These are phyloP conservation scores for Solenopsis fugax DNA, from an alignment of 1,140 invertebrate genomes.

Conservation along the genomic window DNA sequence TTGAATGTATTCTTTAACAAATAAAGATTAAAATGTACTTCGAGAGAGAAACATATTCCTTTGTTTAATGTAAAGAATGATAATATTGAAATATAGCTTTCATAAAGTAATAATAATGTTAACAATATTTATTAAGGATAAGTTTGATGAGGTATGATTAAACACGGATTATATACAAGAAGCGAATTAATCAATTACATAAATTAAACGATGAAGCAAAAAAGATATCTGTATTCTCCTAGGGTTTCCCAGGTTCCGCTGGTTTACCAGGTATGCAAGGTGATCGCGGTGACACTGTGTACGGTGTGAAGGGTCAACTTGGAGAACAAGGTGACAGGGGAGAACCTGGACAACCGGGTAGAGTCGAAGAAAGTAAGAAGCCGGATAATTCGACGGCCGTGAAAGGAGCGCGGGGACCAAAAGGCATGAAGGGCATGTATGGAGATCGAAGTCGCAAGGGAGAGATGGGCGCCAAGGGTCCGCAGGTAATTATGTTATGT, in stretches of 20 bases:
- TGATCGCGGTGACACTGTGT: constrained; percentile 83
- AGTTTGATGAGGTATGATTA: not conserved
- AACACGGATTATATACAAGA: not conserved
- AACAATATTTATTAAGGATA: not conserved
- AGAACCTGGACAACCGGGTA: constrained; percentile 82
- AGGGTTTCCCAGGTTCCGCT: constrained; percentile 83
- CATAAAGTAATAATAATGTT: not conserved
- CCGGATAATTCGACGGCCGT: constrained; percentile 67
- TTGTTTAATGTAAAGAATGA: not conserved
- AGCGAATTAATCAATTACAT: not conserved
- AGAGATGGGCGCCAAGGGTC: constrained; percentile 87
- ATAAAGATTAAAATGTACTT: not conserved
- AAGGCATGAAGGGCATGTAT: constrained; percentile 87
- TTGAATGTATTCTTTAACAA: not conserved
- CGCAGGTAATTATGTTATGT: constrained; percentile 83
- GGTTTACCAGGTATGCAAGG: constrained; percentile 88
- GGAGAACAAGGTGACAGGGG: constrained; percentile 87
- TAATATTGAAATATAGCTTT: not conserved
- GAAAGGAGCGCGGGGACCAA: constrained; percentile 86
- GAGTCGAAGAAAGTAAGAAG: constrained; percentile 44
- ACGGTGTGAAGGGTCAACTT: constrained; percentile 81
- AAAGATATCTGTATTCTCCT: not conserved
- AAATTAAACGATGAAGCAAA: not conserved
- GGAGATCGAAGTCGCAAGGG: constrained; percentile 89
- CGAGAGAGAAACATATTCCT: not conserved